phyloP scores from a whole-genome alignment of 2,113 vertebrate species.

The Actenoides hombroni region DNA sequence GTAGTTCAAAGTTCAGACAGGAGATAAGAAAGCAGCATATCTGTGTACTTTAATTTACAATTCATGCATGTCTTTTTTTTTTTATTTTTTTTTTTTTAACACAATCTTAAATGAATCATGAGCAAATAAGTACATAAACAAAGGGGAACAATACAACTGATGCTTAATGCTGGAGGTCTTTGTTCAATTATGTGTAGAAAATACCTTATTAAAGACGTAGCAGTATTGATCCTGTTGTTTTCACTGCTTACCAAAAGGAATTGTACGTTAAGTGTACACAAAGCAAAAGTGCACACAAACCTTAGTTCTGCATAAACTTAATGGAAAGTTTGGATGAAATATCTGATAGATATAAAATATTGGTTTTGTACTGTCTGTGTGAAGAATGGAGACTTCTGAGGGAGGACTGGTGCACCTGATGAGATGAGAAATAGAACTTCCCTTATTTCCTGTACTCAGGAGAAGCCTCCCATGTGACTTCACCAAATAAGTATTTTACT shows the following conservation, averaged over 20 bases:
- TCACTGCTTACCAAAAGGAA: background rate
- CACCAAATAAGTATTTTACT: background rate
- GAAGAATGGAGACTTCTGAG: background rate
- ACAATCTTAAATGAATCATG: background rate
- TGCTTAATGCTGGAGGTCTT: background rate
- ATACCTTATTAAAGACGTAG: background rate
- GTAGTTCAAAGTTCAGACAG: background rate
- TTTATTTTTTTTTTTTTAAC: background rate
- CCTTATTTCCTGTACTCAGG: background rate
- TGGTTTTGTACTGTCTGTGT: background rate
- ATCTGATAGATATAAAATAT: background rate
- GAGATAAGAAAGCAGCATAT: background rate
- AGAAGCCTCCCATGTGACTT: background rate
- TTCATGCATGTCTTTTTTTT: background rate
- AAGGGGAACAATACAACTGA: background rate
- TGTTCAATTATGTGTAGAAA: background rate
- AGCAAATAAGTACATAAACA: background rate
- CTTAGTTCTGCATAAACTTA: background rate
- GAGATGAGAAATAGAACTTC: background rate
- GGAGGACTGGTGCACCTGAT: background rate
- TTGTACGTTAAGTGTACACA: background rate
- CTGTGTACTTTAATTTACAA: background rate
- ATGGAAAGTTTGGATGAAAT: background rate
- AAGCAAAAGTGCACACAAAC: background rate
- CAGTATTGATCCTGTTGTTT: background rate